These are phyloP conservation scores for Ctenoplectra terminalis DNA, from an alignment of 1,140 invertebrate genomes.

Conservation along the genomic window DNA sequence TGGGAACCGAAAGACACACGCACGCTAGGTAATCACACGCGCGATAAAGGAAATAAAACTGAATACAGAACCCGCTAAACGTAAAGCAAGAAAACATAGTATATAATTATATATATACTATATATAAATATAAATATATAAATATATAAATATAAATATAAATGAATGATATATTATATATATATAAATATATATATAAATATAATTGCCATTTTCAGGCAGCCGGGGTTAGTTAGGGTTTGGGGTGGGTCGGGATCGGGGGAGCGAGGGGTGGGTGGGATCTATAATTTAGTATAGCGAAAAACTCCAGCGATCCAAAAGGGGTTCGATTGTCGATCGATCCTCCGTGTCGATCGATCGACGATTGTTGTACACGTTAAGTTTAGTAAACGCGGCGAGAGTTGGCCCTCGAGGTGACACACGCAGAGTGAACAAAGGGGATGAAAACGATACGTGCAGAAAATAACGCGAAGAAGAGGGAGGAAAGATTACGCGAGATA, in stretches of 20 bases:
- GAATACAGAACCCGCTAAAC: conserved; percentile 46
- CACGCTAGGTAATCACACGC: conserved; percentile 56
- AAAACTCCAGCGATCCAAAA: conserved; percentile 32
- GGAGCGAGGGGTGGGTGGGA: conserved; percentile 7
- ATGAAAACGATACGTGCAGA: neutral
- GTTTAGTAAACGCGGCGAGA: conserved; percentile 47
- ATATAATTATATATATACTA: conserved; percentile 59
- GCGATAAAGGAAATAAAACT: neutral
- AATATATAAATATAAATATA: conserved; percentile 60
- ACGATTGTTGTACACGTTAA: conserved; percentile 59
- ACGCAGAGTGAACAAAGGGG: too few relatives aligned
- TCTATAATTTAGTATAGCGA: conserved; percentile 27
- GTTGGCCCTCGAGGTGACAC: neutral
- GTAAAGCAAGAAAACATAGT: conserved; percentile 68
- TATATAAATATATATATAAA: conserved; percentile 72
- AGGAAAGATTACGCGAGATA: too few relatives aligned
- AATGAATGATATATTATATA: conserved; percentile 73
- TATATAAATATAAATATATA: conserved; percentile 59
- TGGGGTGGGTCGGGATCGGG: conserved; percentile 48
- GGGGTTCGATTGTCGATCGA: conserved; percentile 51
- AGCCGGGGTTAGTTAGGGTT: conserved; percentile 13
- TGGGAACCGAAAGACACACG: conserved; percentile 37
- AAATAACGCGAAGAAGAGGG: neutral
- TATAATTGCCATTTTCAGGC: conserved; percentile 58
- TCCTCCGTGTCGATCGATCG: conserved; percentile 48